Evolutionary conservation across 2,888 invertebrate genomes (phyloP).

Genomic region (Chirona hameri): DNA sequence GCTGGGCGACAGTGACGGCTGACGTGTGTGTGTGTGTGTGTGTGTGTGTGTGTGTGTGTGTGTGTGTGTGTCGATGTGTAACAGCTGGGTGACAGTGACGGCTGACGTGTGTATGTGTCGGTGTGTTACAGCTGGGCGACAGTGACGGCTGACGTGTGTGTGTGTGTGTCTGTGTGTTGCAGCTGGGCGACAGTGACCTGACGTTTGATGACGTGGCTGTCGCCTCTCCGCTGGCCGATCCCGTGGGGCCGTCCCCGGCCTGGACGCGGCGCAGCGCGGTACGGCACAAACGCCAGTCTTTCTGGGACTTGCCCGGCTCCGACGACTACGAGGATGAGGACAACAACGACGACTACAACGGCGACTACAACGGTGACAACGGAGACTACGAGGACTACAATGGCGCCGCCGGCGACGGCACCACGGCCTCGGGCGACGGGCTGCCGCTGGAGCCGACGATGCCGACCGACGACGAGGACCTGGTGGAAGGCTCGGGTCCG

Average conservation of each 20-base stretch:
- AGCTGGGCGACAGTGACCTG: conserved; percentile 1
- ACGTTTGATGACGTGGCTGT: not conserved
- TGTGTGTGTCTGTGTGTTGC: not conserved
- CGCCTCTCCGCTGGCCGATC: not conserved
- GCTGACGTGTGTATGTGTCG: too few species aligned
- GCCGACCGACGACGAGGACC: conserved; percentile 8
- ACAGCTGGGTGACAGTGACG: too few species aligned
- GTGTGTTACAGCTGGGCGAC: not conserved
- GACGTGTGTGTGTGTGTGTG: too few species aligned
- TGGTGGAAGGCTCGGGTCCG: not conserved
- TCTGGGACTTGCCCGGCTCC: not conserved
- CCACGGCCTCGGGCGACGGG: not conserved
- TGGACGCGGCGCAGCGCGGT: not conserved
- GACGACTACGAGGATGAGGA: not conserved
- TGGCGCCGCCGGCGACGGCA: not conserved
- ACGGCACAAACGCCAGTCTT: not conserved
- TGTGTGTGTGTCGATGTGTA: too few species aligned
- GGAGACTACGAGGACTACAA: not conserved
- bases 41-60: too few species aligned
- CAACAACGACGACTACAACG: not conserved
- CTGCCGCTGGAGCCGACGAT: not conserved
- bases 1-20: too few species aligned
- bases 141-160: not conserved
- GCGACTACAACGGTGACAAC: not conserved
- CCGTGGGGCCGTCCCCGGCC: not conserved